These are phyloP conservation scores for Aleiodes sp. DNA, from an alignment of 1,140 invertebrate genomes.

Conservation along the genomic window DNA sequence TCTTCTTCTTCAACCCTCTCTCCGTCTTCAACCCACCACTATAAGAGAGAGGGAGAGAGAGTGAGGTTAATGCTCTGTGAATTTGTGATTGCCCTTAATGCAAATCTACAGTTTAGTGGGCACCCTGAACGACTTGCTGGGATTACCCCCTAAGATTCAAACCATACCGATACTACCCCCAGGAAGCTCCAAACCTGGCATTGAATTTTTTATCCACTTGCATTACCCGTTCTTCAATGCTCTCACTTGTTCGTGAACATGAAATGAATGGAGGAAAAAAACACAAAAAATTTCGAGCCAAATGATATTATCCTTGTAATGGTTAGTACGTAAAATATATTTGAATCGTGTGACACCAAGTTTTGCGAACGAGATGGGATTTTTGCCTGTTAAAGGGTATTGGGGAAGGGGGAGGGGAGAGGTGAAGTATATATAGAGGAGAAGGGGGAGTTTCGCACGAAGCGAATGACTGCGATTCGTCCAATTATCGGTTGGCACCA, in stretches of 20 bases:
- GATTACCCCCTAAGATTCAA: slow-evolving; percentile 17
- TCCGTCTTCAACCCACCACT: slow-evolving; percentile 30
- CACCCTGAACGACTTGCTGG: slow-evolving; percentile 16
- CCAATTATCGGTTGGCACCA: slow-evolving; percentile 60
- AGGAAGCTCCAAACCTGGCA: background rate
- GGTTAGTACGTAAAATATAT: background rate
- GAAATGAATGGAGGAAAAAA: background rate
- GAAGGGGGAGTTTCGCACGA: slow-evolving; percentile 46
- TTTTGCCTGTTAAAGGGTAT: background rate
- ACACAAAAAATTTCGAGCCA: background rate
- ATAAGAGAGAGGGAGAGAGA: slow-evolving; percentile 9
- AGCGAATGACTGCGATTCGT: slow-evolving; percentile 59
- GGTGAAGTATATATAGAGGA: slow-evolving; percentile 10
- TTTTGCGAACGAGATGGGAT: slow-evolving; percentile 2
- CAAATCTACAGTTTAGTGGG: slow-evolving; percentile 42
- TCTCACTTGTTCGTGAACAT: background rate
- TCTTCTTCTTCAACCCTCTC: slow-evolving; percentile 30
- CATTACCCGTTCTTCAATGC: background rate
- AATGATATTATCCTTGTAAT: slow-evolving; percentile 1
- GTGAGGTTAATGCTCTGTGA: slow-evolving; percentile 48
- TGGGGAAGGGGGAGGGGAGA: slow-evolving; percentile 1
- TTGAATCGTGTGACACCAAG: slow-evolving; percentile 4
- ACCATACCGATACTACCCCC: slow-evolving; percentile 6
- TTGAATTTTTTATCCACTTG: slow-evolving; percentile 25
- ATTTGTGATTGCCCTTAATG: slow-evolving; percentile 53